These are phyloP conservation scores for Muraenolepis orangiensis DNA, from an alignment of 2,797 vertebrate genomes.

Conservation along the genomic window DNA sequence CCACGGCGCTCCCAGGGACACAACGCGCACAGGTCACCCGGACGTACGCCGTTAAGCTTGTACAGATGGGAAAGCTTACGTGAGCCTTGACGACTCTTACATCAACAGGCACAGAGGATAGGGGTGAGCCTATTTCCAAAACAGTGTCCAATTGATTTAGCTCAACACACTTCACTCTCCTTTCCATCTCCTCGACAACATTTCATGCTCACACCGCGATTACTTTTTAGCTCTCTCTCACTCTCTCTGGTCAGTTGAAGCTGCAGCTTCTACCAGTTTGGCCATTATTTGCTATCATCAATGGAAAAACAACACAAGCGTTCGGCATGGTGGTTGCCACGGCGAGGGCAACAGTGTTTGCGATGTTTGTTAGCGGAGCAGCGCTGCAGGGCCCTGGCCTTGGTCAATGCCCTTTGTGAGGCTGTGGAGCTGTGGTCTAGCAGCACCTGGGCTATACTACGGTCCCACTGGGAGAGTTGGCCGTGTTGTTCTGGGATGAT, in stretches of 20 bases:
- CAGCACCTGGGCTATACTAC: slow-evolving; percentile 87
- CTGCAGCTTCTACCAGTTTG: slow-evolving; percentile 27
- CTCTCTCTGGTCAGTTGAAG: slow-evolving; percentile 32
- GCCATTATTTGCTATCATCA: slow-evolving; percentile 30
- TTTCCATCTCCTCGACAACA: slow-evolving; percentile 41
- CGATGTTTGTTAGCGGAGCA: slow-evolving; percentile 53
- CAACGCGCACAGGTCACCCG: background rate
- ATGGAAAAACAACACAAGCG: slow-evolving; percentile 31
- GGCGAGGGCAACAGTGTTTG: slow-evolving; percentile 40
- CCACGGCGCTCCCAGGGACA: slow-evolving; percentile 1
- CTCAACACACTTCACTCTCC: slow-evolving; percentile 14
- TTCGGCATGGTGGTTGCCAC: slow-evolving; percentile 26
- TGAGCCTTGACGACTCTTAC: background rate
- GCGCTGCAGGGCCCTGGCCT: slow-evolving; percentile 52
- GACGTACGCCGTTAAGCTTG: background rate
- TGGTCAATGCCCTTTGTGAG: slow-evolving; percentile 64
- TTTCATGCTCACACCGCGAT: slow-evolving; percentile 42
- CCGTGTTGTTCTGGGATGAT: slow-evolving; percentile 89
- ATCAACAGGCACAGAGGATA: slow-evolving; percentile 56
- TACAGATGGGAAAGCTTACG: background rate
- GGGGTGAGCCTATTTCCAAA: slow-evolving; percentile 37
- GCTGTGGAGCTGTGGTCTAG: slow-evolving; percentile 70
- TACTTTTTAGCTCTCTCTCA: too few species aligned
- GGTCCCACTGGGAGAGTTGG: slow-evolving; percentile 93
- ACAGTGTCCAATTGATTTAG: background rate